Evolutionary conservation across 2,797 vertebrate species (phyloP).

Genomic region (Cyprinodon diabolis): DNA sequence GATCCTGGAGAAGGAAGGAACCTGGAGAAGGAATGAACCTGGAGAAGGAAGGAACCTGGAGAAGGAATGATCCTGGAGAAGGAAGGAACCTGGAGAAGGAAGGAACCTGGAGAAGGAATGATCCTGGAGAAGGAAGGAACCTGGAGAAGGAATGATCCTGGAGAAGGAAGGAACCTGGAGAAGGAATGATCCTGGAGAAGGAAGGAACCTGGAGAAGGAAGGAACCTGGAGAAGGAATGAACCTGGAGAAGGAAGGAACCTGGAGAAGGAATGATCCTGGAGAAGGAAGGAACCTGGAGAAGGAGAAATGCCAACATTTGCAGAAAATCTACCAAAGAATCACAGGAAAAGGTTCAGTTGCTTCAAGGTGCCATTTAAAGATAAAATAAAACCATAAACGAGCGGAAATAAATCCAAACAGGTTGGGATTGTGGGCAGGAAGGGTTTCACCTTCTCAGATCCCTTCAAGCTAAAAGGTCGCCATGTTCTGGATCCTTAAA

Average conservation of each 20-base stretch:
- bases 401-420: neutral
- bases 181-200: neutral
- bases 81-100: neutral
- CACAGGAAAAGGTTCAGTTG: slow-evolving; percentile 15
- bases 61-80: neutral
- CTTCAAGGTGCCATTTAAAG: neutral
- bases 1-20: too few species aligned
- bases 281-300: too few species aligned
- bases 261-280: slow-evolving; percentile 4
- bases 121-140: neutral
- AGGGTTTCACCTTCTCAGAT: neutral
- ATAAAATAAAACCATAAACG: neutral
- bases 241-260: too few species aligned
- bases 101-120: neutral
- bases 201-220: neutral
- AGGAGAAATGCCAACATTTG: slow-evolving; percentile 39
- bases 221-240: neutral
- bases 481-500: neutral
- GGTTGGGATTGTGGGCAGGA: neutral
- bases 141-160: neutral
- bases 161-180: neutral
- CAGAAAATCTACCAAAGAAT: slow-evolving; percentile 18
- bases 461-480: neutral
- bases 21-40: too few species aligned
- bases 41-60: slow-evolving; percentile 2